phyloP scores from a whole-genome alignment of 2,797 vertebrate genomes.

The Taenioides sp. region DNA sequence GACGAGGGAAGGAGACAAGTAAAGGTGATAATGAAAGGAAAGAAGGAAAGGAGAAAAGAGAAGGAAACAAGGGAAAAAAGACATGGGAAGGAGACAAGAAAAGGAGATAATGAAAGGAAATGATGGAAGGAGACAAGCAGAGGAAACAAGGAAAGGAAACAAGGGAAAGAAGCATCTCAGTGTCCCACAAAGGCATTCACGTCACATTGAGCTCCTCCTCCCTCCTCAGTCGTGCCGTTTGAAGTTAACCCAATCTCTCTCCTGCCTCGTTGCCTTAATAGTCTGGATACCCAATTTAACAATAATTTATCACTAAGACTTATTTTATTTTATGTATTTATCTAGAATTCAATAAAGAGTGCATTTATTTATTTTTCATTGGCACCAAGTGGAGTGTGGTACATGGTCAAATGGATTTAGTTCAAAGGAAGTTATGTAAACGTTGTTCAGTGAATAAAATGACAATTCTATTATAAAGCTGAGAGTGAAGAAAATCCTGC shows the following conservation, averaged over 20 bases:
- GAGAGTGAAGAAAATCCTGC: conserved; percentile 10
- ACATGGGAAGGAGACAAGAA: conserved; percentile 33
- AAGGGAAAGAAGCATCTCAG: conserved; percentile 44
- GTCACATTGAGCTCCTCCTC: conserved; percentile 18
- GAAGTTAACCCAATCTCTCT: conserved; percentile 57
- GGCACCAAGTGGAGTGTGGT: conserved; percentile 9
- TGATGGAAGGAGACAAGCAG: conserved; percentile 14
- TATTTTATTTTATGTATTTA: conserved; percentile 19
- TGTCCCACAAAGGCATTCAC: conserved; percentile 4
- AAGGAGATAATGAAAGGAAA: conserved; percentile 42
- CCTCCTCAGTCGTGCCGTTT: conserved; percentile 51
- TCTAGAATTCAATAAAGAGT: conserved; percentile 11
- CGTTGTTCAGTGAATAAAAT: background rate
- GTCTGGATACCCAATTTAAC: conserved; percentile 61
- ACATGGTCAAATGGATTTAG: background rate
- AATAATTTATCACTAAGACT: conserved; percentile 58
- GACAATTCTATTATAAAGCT: background rate
- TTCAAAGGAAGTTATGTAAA: background rate
- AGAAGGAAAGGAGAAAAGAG: conserved; percentile 26
- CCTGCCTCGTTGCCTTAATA: conserved; percentile 60
- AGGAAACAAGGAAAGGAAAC: conserved; percentile 42
- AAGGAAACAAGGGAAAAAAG: conserved; percentile 39
- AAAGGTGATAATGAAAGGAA: too few species aligned
- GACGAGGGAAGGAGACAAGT: background rate
- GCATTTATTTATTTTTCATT: conserved; percentile 13